Base-by-base conservation (phyloP, 2,888 invertebrate species). In the Plutella xylostella region DNA sequence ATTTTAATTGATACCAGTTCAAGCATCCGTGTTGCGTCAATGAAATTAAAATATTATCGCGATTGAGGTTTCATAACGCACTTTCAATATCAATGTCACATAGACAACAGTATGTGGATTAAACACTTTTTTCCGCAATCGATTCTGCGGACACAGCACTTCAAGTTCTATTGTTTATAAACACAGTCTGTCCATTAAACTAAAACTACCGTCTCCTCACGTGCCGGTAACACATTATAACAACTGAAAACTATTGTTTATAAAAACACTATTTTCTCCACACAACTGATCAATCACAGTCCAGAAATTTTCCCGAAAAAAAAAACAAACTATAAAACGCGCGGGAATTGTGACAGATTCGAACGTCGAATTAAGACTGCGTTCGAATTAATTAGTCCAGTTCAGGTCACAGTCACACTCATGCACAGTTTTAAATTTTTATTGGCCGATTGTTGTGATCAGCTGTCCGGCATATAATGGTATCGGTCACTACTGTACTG, bases 391-490 rank as follows among this genome's bases (percentile, higher is more conserved):
- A n/a, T n/a, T n/a, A n/a, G n/a, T n/a, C n/a, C n/a, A n/a, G n/a
- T n/a, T n/a, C n/a, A n/a, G n/a, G n/a, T n/a, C n/a, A n/a, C n/a
- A n/a, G n/a, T n/a, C n/a, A n/a, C n/a, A n/a, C n/a, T n/a, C n/a
- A n/a, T n/a, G n/a, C n/a, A n/a, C n/a, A n/a, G n/a, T n/a, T n/a
- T n/a, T n/a, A n/a, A n/a, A n/a, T n/a, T n/a, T n/a, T n/a, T n/a
- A n/a, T n/a, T 6, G 28, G n/a, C 28, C n/a, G 28, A 28, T 12
- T 28, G 28, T n/a, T n/a, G n/a, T n/a, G n/a, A n/a, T n/a, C 34
- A 55, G 46, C 47, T 37, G 35, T 22, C 46, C 41, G 35, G 39
- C 46, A 46, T 59, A 55, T 60, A 61, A 60, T 56, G 52, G 43
- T 48, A 49, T 51, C 51, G 43, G 48, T 43, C 46, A 38, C 43